phyloP scores from a whole-genome alignment of 30 jellyfish, hydroid and myxozoan species.

The Pseudorhiza aurosa region DNA sequence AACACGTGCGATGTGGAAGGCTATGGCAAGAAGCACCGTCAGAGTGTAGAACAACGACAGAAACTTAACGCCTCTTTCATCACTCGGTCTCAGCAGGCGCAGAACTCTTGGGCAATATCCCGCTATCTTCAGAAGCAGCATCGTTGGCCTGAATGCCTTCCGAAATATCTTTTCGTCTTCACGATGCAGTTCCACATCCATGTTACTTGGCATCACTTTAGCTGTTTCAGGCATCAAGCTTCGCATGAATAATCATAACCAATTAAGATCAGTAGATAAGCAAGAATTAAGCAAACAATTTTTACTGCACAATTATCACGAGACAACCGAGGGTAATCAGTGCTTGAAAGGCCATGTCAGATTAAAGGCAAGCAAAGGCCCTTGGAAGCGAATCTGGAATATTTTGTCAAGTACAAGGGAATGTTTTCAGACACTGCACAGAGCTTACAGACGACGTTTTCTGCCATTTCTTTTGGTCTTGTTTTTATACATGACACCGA shows the following conservation, averaged over 20 bases:
- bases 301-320: no score
- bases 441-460: no score
- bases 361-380: no score
- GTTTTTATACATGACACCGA: no score
- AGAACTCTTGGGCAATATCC: slow-evolving; percentile 6
- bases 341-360: no score
- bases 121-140: slow-evolving; percentile 4
- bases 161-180: not conserved
- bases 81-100: not conserved
- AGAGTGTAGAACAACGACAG: not conserved
- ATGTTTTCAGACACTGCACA: no score
- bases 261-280: not conserved
- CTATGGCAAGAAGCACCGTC: not conserved
- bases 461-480: no score
- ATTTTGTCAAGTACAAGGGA: no score
- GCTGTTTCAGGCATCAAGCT: not conserved
- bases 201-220: not conserved
- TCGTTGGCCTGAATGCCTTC: not conserved
- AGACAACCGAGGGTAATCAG: no score
- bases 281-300: not conserved
- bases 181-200: not conserved
- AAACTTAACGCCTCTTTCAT: not conserved
- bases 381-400: no score
- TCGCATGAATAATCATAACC: not conserved
- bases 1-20: not conserved